A percentile compares a stretch with the other conserved stretches of the same genome.
phyloP scores from a whole-genome alignment of 2,113 vertebrate genomes.

The Anhinga anhinga region DNA sequence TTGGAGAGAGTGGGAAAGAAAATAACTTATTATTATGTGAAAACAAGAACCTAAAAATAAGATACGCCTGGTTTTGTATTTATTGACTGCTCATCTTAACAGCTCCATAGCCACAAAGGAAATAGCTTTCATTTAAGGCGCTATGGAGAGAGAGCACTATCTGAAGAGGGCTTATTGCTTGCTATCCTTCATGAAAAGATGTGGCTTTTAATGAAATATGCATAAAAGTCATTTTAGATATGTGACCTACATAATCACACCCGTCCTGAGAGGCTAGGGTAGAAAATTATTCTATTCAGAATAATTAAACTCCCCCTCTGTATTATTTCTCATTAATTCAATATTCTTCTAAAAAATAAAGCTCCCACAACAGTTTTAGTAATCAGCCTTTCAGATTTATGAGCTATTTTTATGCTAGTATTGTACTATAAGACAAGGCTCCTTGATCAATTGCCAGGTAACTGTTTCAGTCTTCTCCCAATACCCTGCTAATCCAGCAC shows the following conservation, averaged over 20 bases:
- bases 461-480: conserved; percentile 35
- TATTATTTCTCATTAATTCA: conserved; percentile 62
- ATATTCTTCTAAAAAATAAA: conserved; percentile 61
- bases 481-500: conserved; percentile 24
- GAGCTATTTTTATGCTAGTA: conserved; percentile 63
- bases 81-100: conserved; percentile 10
- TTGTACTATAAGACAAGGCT: conserved; percentile 66
- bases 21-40: neutral
- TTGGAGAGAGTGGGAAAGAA: neutral
- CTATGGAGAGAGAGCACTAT: neutral
- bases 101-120: conserved; percentile 33
- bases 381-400: conserved; percentile 63
- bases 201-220: conserved; percentile 55
- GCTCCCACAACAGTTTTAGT: conserved; percentile 13
- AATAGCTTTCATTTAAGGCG: conserved; percentile 21
- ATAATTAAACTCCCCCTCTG: conserved; percentile 42
- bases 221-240: conserved; percentile 35
- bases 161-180: neutral
- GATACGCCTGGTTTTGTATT: conserved; percentile 2
- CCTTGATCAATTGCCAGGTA: conserved; percentile 64
- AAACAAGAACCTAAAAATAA: conserved; percentile 16
- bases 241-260: conserved; percentile 49
- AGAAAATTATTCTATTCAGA: conserved; percentile 2
- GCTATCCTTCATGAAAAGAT: neutral
- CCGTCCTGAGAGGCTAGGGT: neutral